Base-by-base conservation (phyloP, 1,140 invertebrate species). In the Diabrotica undecimpunctata region DNA sequence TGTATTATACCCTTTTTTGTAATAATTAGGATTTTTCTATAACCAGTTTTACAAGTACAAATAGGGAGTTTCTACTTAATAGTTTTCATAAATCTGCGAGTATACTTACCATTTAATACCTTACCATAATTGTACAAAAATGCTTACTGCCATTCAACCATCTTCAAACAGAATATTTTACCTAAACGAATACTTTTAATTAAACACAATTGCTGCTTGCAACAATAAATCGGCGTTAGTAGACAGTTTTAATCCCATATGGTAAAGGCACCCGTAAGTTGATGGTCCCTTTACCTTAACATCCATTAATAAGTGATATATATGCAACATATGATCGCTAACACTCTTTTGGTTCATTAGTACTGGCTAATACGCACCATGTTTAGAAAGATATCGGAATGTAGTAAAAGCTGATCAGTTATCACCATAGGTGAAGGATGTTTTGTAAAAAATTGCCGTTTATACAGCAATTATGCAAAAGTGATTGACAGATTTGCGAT, bases 171-270 rank as follows among this genome's bases (percentile, higher is more conserved):
- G 13, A 54, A 62, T 54, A 62, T 62, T 62, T 13, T 37, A 54
- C 61, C 52, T 54, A 54, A 62, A 62, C 51, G 61, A 62, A 62
- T 39, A 54, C 38, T 62, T 62, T 62, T 62, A 62, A 62, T 62
- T 62, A 62, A 62, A 52, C 38, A 39, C 51, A 46, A 54, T 12
- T 36, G 61, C 61, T 50, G 38, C 38, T 39, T 54, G 51, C 61
- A 38, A 62, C 39, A 62, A 62, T 62, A 62, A 62, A 62, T 62
- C 53, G 61, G 53, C 53, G 36, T 5, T 62, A 54, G 37, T 62
- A 35, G 51, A 54, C 53, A 62, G 59, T 62, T 62, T 37, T 14
- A 62, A 38, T 62, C 61, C 14, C 61, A 62, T 62, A 62, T 54
- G 61, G 61, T 39, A 37, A 39, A 53, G 54, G 51, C 50, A 41